phyloP scores from a whole-genome alignment of 2,888 invertebrate genomes.

The Cyaniris semiargus region DNA sequence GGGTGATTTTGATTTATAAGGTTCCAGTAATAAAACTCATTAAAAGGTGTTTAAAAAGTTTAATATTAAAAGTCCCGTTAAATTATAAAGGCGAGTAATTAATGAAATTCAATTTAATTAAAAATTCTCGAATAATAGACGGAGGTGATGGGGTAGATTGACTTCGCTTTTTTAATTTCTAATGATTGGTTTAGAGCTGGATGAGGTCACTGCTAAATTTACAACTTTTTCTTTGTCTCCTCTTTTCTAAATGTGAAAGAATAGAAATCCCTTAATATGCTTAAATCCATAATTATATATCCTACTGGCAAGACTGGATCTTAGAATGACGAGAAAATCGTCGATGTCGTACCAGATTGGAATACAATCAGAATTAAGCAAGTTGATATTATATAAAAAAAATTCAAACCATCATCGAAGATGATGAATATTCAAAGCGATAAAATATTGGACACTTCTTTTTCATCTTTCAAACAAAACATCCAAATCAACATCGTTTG shows the following conservation, averaged over 20 bases:
- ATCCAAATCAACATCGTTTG: too few relatives aligned
- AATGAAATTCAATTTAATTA: constrained; percentile 4
- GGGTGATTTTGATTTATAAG: too few relatives aligned
- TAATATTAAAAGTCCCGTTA: background rate
- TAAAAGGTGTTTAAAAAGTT: background rate
- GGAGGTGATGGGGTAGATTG: background rate
- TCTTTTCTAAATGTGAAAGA: background rate
- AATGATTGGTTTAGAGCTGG: background rate
- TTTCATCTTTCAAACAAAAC: too few relatives aligned
- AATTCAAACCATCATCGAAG: too few relatives aligned
- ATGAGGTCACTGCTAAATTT: background rate
- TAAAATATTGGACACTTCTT: too few relatives aligned
- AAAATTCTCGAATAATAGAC: background rate
- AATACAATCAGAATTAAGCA: too few relatives aligned
- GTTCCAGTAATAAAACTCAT: background rate
- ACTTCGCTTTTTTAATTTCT: background rate
- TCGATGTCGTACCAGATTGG: too few relatives aligned
- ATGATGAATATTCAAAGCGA: too few relatives aligned
- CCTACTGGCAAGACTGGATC: too few relatives aligned
- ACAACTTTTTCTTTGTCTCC: background rate
- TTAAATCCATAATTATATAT: too few relatives aligned
- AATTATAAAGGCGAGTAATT: background rate
- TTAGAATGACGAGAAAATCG: too few relatives aligned
- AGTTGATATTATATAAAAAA: too few relatives aligned
- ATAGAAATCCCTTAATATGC: background rate